Conservation (phyloP, 37 sponge, comb jelly and placozoan genomes). For the Ephydatia muelleri region DNA sequence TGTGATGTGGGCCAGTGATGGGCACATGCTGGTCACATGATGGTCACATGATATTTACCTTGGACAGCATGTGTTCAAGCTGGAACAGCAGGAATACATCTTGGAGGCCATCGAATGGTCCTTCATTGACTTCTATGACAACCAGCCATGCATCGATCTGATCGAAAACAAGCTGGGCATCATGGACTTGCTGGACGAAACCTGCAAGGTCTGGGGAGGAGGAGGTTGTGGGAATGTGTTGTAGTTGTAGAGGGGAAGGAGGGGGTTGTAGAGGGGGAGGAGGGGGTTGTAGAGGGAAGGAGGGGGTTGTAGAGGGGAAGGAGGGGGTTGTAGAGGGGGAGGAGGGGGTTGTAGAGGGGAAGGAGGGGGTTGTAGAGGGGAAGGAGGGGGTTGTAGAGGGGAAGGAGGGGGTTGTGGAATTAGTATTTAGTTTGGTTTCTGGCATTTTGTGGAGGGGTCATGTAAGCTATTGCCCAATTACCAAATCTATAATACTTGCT, state of each 20-base stretch:
- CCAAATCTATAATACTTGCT: too few relatives aligned
- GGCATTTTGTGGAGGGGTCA: not conserved
- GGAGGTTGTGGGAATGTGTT: not conserved
- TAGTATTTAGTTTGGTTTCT: not conserved
- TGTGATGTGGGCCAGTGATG: too few relatives aligned
- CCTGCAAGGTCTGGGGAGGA: conserved; percentile 76
- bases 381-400: too few relatives aligned
- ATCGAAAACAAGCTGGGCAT: conserved; percentile 82
- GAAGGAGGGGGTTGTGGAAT: too few relatives aligned
- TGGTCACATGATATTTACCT: not conserved
- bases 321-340: not conserved
- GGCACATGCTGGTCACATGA: too few relatives aligned
- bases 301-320: not conserved
- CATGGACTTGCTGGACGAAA: conserved; percentile 88
- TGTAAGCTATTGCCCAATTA: not conserved
- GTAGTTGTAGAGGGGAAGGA: not conserved
- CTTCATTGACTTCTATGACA: conserved; percentile 94
- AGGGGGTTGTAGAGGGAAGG: not conserved
- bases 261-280: not conserved
- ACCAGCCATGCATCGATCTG: conserved; percentile 89
- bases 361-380: too few relatives aligned
- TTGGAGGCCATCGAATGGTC: conserved; percentile 89
- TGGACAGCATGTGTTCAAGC: conserved; percentile 87
- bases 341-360: too few relatives aligned
- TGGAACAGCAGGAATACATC: conserved; percentile 94